Evolutionary conservation across 2,113 vertebrate genomes (phyloP).

Genomic region (Nymphicus hollandicus): DNA sequence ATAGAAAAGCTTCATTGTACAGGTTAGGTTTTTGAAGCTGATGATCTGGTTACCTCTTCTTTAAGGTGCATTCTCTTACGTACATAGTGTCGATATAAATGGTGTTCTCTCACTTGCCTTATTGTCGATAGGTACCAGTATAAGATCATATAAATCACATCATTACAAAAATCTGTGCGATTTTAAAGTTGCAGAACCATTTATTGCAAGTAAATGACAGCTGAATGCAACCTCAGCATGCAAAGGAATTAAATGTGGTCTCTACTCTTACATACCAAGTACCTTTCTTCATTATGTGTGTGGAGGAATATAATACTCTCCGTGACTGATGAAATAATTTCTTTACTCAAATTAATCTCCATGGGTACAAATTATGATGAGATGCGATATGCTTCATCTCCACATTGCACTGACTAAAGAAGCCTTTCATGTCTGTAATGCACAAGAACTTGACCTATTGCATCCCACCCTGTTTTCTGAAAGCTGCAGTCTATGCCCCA

Average conservation of each 20-base stretch:
- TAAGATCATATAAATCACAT: neutral
- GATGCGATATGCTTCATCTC: neutral
- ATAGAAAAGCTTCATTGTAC: neutral
- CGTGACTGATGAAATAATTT: neutral
- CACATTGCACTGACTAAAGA: neutral
- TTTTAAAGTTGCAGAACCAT: neutral
- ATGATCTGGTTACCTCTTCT: neutral
- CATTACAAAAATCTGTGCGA: neutral
- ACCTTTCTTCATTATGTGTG: neutral
- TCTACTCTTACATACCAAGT: neutral
- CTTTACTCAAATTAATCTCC: neutral
- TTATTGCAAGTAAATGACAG: neutral
- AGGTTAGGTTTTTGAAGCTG: no score
- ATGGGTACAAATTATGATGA: neutral
- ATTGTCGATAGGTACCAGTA: neutral
- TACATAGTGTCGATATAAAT: neutral
- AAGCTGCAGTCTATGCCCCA: neutral
- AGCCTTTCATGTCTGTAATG: neutral
- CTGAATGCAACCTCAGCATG: neutral
- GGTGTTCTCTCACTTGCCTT: neutral
- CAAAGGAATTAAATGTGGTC: neutral
- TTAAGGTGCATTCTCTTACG: neutral
- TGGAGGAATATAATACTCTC: neutral
- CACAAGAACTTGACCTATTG: neutral
- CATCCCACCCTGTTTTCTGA: neutral